Evolutionary conservation across 2,113 vertebrate species (phyloP), one percentile per base, ranked within the genome.

Genomic region (Myrmophylax atrothorax): DNA sequence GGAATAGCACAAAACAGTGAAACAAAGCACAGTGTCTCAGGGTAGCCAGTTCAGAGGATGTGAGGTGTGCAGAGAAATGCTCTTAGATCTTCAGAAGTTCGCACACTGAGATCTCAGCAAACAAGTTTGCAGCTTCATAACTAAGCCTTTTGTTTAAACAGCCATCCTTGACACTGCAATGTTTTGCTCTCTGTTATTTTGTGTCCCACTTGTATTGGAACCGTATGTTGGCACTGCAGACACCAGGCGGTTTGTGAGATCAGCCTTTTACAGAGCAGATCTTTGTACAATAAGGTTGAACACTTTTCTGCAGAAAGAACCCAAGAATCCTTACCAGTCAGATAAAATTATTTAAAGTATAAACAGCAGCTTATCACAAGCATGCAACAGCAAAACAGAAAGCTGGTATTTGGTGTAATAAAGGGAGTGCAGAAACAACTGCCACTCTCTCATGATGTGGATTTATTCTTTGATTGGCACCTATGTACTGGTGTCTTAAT

Each of bases 21-120:
- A 89, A 96, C 95, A 97, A 97, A 94, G 89, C 86, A 66, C 92
- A 82, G 18, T 55, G 60, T 95, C 90, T 96, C 76, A 37, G 89
- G 52, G 67, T n/a, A 56, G 87, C 66, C 84, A 77, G 6, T 89
- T 97, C 88, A 88, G 63, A 87, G 64, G 84, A 70, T 70, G 50
- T 35, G 75, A 93, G 72, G 55, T 90, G 64, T 82, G 87, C 8
- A 1, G 62, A 12, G 60, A 95, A 96, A 95, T 89, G 66, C 91
- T 96, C 89, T 89, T 86, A 64, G 60, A 84, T 56, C 93, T 95
- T 96, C 84, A 55, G 70, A 22, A 62, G 28, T 95, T 56, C 2
- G 0, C 52, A 20, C 63, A 50, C 84, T 80, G 91, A 87, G 90
- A 81, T 94, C 87, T 96, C n/a, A 19, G 94, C 90, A 96, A 97